Conservation (phyloP, 2,888 invertebrate genomes). For the Epinotia bilunana region DNA sequence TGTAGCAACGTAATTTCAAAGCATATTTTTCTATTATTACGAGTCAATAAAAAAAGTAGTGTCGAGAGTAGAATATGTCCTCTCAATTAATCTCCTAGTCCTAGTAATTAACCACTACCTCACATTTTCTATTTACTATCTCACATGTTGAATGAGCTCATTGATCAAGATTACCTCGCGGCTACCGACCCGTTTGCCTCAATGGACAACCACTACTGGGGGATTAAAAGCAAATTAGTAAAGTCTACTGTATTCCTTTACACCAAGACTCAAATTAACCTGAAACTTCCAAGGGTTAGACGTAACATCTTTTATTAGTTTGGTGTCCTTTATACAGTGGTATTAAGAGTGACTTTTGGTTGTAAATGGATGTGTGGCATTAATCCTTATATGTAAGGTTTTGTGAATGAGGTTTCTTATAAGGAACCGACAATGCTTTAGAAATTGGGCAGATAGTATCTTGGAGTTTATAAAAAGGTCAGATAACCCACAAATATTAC, state of each 20-base stretch:
- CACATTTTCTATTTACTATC: conserved; percentile 39
- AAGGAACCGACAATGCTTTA: conserved; percentile 33
- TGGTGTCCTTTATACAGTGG: conserved; percentile 21
- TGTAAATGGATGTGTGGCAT: conserved; percentile 29
- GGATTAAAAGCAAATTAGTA: conserved; percentile 6
- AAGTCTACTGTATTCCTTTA: background rate
- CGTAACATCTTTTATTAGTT: conserved; percentile 3
- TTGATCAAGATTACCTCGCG: conserved; percentile 42
- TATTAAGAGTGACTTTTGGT: conserved; percentile 33
- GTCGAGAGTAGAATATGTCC: conserved; percentile 25
- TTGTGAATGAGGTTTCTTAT: conserved; percentile 37
- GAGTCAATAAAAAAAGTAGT: background rate
- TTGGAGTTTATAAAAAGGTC: conserved; percentile 15
- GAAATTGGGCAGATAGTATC: conserved; percentile 42
- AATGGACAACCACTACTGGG: conserved; percentile 33
- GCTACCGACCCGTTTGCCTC: conserved; percentile 33
- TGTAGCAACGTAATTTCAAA: too few species aligned
- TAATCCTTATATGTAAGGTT: conserved; percentile 34
- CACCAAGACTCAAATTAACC: conserved; percentile 10
- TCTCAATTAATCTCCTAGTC: conserved; percentile 23
- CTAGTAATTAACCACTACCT: conserved; percentile 42
- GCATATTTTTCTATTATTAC: background rate
- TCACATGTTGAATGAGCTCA: conserved; percentile 40
- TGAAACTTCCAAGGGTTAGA: background rate
- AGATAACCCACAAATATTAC: conserved; percentile 1